phyloP scores from a whole-genome alignment of 2,113 vertebrate species.

The Panthera uncia region DNA sequence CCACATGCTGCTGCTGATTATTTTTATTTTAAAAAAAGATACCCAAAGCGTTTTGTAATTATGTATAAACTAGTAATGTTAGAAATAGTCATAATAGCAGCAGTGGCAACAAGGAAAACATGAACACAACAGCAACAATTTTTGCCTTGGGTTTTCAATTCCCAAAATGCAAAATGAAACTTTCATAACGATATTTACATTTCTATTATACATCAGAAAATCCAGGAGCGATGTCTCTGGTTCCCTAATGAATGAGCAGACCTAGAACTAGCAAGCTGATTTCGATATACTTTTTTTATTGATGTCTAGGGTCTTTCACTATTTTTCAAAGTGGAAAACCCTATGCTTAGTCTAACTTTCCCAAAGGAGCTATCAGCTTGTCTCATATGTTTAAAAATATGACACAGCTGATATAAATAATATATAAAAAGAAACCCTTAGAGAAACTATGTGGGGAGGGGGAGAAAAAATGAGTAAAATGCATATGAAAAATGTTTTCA shows the following conservation, averaged over 20 bases:
- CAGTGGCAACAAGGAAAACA: background rate
- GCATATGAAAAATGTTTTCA: background rate
- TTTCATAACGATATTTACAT: background rate
- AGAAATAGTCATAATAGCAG: background rate
- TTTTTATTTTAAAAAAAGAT: background rate
- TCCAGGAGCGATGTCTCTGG: background rate
- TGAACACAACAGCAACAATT: background rate
- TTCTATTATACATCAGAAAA: background rate
- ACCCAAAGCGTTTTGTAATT: background rate
- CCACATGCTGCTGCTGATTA: background rate
- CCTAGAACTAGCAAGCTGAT: background rate
- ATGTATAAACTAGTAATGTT: background rate
- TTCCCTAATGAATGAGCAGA: background rate
- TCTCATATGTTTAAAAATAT: conserved; percentile 48
- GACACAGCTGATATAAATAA: conserved; percentile 60
- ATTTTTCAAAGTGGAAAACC: conserved; percentile 46
- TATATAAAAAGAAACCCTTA: conserved; percentile 49
- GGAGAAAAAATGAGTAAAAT: background rate
- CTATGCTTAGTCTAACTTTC: background rate
- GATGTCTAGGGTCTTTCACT: background rate
- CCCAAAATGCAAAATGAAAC: background rate
- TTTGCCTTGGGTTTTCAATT: background rate
- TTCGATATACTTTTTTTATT: background rate
- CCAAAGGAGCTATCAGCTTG: background rate
- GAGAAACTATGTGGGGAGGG: background rate